Percentiles rank a stretch among this genome's conserved stretches.
These are phyloP conservation scores for Zosterops pallidus DNA, from an alignment of 2,113 vertebrate species.

Conservation along the genomic window DNA sequence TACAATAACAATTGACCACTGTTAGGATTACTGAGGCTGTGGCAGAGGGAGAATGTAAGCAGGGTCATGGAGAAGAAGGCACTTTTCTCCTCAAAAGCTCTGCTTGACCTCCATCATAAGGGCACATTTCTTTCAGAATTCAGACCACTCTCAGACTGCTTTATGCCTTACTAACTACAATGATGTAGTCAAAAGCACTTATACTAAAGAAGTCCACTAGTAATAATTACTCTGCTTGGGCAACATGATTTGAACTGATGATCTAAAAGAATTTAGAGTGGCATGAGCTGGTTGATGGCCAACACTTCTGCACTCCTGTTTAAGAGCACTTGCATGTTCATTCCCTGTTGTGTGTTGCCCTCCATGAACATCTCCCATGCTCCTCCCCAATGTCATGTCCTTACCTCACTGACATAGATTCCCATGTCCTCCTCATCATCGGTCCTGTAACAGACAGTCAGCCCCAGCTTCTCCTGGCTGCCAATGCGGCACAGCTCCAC, in stretches of 20 bases:
- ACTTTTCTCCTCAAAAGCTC: not conserved
- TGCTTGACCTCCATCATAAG: not conserved
- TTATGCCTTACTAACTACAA: not conserved
- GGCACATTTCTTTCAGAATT: slow-evolving; percentile 22
- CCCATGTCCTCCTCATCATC: slow-evolving; percentile 93
- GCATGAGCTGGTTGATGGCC: slow-evolving; percentile 1
- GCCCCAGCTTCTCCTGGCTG: slow-evolving; percentile 94
- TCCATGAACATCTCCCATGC: not conserved
- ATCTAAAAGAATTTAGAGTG: slow-evolving; percentile 30
- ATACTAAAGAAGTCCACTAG: slow-evolving; percentile 26
- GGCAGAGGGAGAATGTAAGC: not conserved
- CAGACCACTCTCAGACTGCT: not conserved
- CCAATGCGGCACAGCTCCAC: slow-evolving; percentile 89
- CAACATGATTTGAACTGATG: slow-evolving; percentile 58
- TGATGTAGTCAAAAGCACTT: slow-evolving; percentile 14
- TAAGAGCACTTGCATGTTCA: not conserved
- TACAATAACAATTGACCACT: not conserved
- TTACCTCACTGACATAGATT: slow-evolving; percentile 96
- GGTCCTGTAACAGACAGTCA: slow-evolving; percentile 95
- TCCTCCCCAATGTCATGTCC: not conserved
- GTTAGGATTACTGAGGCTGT: not conserved
- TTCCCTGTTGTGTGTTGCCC: not conserved
- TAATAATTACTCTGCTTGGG: slow-evolving; percentile 50
- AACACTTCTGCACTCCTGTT: not conserved
- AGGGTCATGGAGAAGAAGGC: not conserved